These are phyloP conservation scores for Herpailurus yagouaroundi DNA, from an alignment of 2,113 vertebrate genomes.

Conservation along the genomic window DNA sequence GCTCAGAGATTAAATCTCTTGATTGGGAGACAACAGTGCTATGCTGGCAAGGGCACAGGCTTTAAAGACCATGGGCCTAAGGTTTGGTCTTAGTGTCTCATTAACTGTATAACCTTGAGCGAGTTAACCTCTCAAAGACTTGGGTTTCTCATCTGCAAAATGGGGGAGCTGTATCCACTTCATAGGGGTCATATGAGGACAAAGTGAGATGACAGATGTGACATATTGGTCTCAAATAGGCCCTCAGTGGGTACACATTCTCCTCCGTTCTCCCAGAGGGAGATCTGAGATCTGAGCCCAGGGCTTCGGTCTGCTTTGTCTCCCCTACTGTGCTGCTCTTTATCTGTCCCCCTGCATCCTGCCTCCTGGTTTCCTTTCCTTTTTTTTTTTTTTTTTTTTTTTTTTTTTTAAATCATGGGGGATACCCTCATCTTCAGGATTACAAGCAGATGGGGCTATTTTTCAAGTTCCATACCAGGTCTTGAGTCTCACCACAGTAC, in stretches of 20 bases:
- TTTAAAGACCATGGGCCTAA: neutral
- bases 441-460: neutral
- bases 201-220: neutral
- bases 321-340: neutral
- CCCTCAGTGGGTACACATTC: neutral
- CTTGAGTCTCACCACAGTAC: neutral
- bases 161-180: neutral
- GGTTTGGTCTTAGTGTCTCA: neutral
- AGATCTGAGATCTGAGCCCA: neutral
- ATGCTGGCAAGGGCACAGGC: neutral
- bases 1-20: neutral
- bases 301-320: neutral
- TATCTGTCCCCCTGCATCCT: neutral
- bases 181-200: constrained; percentile 47
- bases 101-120: neutral
- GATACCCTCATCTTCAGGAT: neutral
- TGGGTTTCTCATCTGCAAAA: neutral
- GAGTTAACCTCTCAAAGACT: constrained; percentile 24
- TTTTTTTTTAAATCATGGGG: neutral
- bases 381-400: neutral
- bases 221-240: neutral
- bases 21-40: neutral
- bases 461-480: neutral
- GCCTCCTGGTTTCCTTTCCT: neutral
- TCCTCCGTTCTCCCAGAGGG: neutral